A percentile compares a stretch with the other conserved stretches of the same genome.
These are phyloP conservation scores for Pogonophryne albipinna DNA, from an alignment of 2,797 vertebrate species.

Conservation along the genomic window DNA sequence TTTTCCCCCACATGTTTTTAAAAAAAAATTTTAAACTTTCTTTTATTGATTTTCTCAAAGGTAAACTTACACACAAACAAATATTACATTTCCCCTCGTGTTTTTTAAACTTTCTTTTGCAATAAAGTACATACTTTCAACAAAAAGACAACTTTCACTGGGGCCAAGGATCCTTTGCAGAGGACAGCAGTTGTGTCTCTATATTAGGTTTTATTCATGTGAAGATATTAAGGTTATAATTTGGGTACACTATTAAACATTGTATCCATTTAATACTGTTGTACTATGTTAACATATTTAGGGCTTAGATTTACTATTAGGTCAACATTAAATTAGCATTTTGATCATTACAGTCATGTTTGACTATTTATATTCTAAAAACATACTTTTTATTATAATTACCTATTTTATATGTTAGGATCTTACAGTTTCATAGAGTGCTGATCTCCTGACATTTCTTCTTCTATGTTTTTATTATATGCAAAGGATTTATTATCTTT, in stretches of 20 bases:
- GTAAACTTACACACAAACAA: no score
- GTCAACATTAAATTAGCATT: not conserved
- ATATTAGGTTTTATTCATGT: not conserved
- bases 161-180: not conserved
- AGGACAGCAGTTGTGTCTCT: not conserved
- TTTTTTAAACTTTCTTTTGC: not conserved
- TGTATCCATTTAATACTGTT: not conserved
- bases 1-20: not conserved
- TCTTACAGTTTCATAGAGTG: not conserved
- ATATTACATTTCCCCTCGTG: not conserved
- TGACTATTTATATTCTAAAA: not conserved
- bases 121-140: not conserved
- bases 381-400: not conserved
- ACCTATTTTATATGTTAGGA: not conserved
- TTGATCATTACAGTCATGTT: not conserved
- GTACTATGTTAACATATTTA: not conserved
- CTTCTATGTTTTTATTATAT: not conserved
- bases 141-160: not conserved
- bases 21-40: no score
- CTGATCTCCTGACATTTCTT: not conserved
- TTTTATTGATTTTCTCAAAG: no score
- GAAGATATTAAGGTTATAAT: slow-evolving; percentile 4
- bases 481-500: not conserved
- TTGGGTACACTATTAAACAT: not conserved
- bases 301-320: not conserved